Evolutionary conservation across 2,888 invertebrate genomes (phyloP).

Genomic region (Synergus itoensis): DNA sequence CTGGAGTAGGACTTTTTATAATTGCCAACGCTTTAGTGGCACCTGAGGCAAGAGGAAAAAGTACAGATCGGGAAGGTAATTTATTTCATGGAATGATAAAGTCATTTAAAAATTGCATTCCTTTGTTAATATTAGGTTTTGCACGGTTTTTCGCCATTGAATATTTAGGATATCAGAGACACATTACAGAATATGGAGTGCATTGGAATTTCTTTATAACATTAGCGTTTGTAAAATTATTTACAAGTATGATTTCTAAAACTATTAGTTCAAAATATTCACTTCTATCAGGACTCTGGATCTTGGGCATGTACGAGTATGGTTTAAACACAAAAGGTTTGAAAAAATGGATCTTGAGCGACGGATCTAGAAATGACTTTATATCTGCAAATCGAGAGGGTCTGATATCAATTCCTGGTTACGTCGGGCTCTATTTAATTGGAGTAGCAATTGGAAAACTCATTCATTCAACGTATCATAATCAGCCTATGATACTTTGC

Average conservation of each 20-base stretch:
- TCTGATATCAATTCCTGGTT: conserved; percentile 90
- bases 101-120: conserved; percentile 75
- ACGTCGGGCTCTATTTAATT: conserved; percentile 89
- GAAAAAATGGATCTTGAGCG: conserved; percentile 85
- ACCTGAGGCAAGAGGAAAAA: conserved; percentile 77
- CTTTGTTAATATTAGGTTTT: conserved; percentile 82
- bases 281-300: conserved; percentile 80
- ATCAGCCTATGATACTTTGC: conserved; percentile 68
- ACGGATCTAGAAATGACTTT: conserved; percentile 80
- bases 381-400: conserved; percentile 95
- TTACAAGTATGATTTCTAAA: conserved; percentile 83
- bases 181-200: conserved; percentile 95
- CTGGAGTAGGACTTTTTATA: conserved; percentile 94
- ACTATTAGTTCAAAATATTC: conserved; percentile 79
- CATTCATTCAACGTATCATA: conserved; percentile 74
- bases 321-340: conserved; percentile 82
- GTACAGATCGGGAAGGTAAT: conserved; percentile 42
- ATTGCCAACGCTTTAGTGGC: conserved; percentile 89
- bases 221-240: conserved; percentile 88
- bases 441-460: conserved; percentile 83
- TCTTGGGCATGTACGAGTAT: conserved; percentile 84
- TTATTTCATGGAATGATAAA: conserved; percentile 55
- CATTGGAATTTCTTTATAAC: conserved; percentile 99
- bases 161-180: conserved; percentile 89
- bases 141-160: conserved; percentile 82